Percentiles rank a stretch among this genome's conserved stretches.
These are phyloP conservation scores for Pheucticus melanocephalus DNA, from an alignment of 2,113 vertebrate genomes.

Conservation along the genomic window DNA sequence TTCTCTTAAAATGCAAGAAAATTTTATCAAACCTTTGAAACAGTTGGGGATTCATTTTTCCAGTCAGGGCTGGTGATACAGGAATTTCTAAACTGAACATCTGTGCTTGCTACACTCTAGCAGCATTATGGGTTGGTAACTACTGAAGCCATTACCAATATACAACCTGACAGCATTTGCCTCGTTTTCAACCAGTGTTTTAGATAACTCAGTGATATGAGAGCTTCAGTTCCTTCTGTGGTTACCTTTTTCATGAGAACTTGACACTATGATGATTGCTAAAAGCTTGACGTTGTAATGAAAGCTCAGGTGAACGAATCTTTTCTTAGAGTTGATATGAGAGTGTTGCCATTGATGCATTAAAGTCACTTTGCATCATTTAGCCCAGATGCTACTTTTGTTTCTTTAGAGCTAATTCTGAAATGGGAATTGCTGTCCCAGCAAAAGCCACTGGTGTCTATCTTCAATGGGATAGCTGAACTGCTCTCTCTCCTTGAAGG, in stretches of 20 bases:
- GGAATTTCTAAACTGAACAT: neutral
- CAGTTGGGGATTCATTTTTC: neutral
- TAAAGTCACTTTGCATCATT: neutral
- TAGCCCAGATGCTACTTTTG: neutral
- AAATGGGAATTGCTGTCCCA: neutral
- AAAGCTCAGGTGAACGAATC: neutral
- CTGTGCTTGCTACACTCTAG: neutral
- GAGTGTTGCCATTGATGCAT: neutral
- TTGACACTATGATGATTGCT: neutral
- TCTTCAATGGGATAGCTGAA: neutral
- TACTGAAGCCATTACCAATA: neutral
- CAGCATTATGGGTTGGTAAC: neutral
- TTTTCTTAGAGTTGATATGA: neutral
- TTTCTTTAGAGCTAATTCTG: neutral
- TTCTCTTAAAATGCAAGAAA: neutral
- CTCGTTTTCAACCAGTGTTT: neutral
- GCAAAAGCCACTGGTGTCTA: neutral
- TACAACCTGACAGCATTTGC: neutral
- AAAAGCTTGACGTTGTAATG: neutral
- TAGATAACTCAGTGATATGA: neutral
- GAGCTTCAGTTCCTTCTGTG: neutral
- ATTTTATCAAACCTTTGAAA: neutral
- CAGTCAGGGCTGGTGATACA: neutral
- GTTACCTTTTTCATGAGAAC: neutral
- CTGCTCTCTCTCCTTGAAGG: neutral